Evolutionary conservation across 2,888 invertebrate species (phyloP), one percentile per base, ranked within the genome.

Genomic region (Leptopterna dolabrata): DNA sequence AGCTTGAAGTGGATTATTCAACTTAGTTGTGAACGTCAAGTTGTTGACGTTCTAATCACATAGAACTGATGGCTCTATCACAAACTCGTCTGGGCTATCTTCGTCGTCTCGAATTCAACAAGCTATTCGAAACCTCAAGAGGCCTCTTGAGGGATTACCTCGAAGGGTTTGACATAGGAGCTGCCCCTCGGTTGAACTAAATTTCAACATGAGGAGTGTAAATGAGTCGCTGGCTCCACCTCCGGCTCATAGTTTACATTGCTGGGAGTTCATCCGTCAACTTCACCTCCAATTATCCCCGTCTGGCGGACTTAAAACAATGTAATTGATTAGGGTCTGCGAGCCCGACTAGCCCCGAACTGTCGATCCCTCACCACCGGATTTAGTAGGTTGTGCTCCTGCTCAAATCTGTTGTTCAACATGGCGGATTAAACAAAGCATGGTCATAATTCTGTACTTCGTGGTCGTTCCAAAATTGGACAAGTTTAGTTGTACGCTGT

Each of bases 241-340:
- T 73, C 41, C 19, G 19, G 78, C 78, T 45, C 78, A 78, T 78
- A 78, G 78, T 78, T 78, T 78, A 43, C 78, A 78, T 78, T 45
- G 78, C 51, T 14, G 51, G 6, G 47, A 36, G 55, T 30, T 55
- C 81, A 81, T 81, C 81, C 27, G 81, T 81, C 81, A 81, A 55
- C 51, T 81, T 81, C 81, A 81, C 14, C 81, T 55, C 30, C 81
- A 81, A 81, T 81, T 81, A 81, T 51, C 81, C 24, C 51, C 36
- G 55, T 51, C 81, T 55, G 81, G 51, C 81, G 55, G 81, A 16
- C 81, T 81, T 55, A 81, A 55, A 81, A 81, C 81, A 30, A 55
- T 29, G 55, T 81, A 45, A 78, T 78, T 78, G 78, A 78, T 78
- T 78, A 43, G 78, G 78, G 78, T 45, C 45, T 24, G 45, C 14